These are phyloP conservation scores for Netelia melanura DNA, from an alignment of 2,888 invertebrate genomes.

Conservation along the genomic window DNA sequence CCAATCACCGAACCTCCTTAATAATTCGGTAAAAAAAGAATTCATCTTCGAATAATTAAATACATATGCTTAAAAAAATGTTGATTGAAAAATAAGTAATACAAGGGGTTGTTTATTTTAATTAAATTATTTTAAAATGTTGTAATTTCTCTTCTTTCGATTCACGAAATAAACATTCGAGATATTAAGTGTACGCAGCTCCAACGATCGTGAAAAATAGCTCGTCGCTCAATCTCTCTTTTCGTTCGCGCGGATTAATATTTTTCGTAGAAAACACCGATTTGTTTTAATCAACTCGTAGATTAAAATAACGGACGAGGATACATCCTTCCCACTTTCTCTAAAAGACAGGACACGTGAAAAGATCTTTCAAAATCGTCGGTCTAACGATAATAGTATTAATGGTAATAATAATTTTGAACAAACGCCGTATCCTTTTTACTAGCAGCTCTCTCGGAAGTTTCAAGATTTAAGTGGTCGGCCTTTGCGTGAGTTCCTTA, in stretches of 20 bases:
- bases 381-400: conserved; percentile 19
- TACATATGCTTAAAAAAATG: too few species aligned
- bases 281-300: conserved; percentile 24
- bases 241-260: background rate
- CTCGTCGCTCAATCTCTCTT: background rate
- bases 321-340: conserved; percentile 15
- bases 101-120: background rate
- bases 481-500: conserved; percentile 58
- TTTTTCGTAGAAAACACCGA: conserved; percentile 20
- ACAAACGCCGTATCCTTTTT: conserved; percentile 43
- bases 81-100: too few species aligned
- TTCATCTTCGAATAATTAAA: too few species aligned
- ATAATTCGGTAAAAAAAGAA: too few species aligned
- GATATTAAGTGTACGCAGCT: background rate
- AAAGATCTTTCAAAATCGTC: conserved; percentile 14
- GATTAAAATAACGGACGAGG: background rate
- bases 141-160: background rate
- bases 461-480: conserved; percentile 71
- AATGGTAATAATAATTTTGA: conserved; percentile 36
- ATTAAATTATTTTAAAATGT: background rate
- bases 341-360: conserved; percentile 25
- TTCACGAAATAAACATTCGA: background rate
- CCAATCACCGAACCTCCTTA: too few species aligned
- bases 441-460: conserved; percentile 61
- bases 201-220: background rate